phyloP scores from a whole-genome alignment of 2,888 invertebrate genomes.

The Epinotia demarniana region DNA sequence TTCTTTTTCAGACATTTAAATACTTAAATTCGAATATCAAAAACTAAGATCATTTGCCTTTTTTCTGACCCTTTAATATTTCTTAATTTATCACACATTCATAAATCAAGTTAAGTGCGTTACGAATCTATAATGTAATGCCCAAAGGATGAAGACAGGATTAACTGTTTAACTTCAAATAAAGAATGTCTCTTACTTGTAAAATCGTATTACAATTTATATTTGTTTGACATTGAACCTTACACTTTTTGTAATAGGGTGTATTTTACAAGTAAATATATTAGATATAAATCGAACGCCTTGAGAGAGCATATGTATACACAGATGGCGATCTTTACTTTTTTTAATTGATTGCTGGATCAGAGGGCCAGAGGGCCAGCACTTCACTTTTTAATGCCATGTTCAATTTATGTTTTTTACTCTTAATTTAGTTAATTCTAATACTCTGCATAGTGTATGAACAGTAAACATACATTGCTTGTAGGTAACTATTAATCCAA shows the following conservation, averaged over 20 bases:
- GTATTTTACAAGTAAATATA: background rate
- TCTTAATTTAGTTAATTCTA: no score
- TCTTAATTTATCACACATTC: conserved; percentile 1
- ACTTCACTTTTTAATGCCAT: conserved; percentile 6
- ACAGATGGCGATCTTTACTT: conserved; percentile 28
- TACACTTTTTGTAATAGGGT: background rate
- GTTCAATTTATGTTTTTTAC: conserved; percentile 1
- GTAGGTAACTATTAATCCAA: no score
- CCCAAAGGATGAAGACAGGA: conserved; percentile 5
- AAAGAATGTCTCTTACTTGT: background rate
- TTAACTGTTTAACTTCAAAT: conserved; percentile 7
- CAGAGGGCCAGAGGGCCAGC: conserved; percentile 25
- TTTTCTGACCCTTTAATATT: background rate
- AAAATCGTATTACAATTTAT: background rate
- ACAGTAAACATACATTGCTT: no score
- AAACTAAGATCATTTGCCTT: background rate
- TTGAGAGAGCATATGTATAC: background rate
- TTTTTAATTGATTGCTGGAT: conserved; percentile 2
- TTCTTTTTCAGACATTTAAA: background rate
- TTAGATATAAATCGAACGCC: background rate
- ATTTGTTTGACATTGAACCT: background rate
- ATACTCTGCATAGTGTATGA: no score
- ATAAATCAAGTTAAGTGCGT: background rate
- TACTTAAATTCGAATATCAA: background rate
- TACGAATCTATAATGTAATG: background rate